These are phyloP conservation scores for Drosophila lutescens DNA, from an alignment of 2,888 invertebrate species.

Conservation along the genomic window DNA sequence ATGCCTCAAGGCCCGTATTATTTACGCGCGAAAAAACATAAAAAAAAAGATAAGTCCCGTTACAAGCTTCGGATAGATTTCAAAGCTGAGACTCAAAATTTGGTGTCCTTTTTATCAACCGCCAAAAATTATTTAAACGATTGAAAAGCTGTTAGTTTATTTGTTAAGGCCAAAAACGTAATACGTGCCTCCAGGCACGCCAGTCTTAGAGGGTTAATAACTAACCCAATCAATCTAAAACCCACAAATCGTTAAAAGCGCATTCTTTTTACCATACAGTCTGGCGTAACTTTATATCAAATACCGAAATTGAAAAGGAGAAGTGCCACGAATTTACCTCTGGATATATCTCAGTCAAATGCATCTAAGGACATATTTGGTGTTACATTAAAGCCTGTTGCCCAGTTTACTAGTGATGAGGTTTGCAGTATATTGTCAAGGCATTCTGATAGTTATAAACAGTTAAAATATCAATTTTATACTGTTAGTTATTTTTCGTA, in stretches of 20 bases:
- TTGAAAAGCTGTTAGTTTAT: too few species aligned
- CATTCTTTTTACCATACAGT: constrained; percentile 46
- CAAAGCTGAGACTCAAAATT: too few species aligned
- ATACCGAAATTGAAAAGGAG: constrained; percentile 51
- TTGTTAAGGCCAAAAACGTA: too few species aligned
- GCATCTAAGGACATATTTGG: constrained; percentile 85
- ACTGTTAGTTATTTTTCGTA: not conserved
- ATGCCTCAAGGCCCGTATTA: too few species aligned
- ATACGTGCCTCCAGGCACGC: too few species aligned
- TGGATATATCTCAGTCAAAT: constrained; percentile 75
- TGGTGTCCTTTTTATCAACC: too few species aligned
- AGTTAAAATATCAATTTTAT: not conserved
- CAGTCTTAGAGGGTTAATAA: too few species aligned
- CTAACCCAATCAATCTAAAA: not conserved
- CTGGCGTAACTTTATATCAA: constrained; percentile 39
- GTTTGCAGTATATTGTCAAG: constrained; percentile 54
- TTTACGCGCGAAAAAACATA: too few species aligned
- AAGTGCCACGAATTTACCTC: constrained; percentile 17
- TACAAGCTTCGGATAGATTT: too few species aligned
- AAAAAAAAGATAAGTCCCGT: too few species aligned
- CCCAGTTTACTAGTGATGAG: constrained; percentile 58
- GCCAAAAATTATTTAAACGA: too few species aligned
- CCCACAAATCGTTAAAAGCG: not conserved
- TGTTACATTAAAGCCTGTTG: constrained; percentile 82
- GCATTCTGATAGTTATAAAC: not conserved